Evolutionary conservation across 1,140 invertebrate genomes (phyloP).

Genomic region (Charaxes varanes): DNA sequence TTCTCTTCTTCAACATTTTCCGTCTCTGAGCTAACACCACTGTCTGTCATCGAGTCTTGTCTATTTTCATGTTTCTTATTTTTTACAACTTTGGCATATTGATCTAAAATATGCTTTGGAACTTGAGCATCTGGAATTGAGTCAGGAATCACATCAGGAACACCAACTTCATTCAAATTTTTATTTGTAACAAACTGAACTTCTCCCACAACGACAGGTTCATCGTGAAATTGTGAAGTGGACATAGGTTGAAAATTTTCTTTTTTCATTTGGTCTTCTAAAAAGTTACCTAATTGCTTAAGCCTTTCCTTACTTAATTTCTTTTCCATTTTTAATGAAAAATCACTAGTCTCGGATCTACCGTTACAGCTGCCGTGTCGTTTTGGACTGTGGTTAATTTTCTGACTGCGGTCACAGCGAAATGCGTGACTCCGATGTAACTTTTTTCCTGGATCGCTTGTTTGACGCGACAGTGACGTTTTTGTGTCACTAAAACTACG

Average conservation of each 20-base stretch:
- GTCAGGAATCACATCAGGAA: slow-evolving; percentile 10
- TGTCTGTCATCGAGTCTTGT: slow-evolving; percentile 62
- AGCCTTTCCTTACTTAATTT: slow-evolving; percentile 57
- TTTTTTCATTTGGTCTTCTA: slow-evolving; percentile 65
- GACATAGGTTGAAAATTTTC: slow-evolving; percentile 45
- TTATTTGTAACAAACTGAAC: slow-evolving; percentile 14
- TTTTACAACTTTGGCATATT: slow-evolving; percentile 72
- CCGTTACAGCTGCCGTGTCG: slow-evolving; percentile 62
- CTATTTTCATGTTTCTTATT: slow-evolving; percentile 54
- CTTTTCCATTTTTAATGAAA: slow-evolving; percentile 51
- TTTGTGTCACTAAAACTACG: slow-evolving; percentile 40
- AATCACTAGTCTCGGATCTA: slow-evolving; percentile 55
- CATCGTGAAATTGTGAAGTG: slow-evolving; percentile 1
- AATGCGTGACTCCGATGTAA: slow-evolving; percentile 78
- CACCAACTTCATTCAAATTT: not conserved
- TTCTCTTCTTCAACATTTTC: slow-evolving; percentile 61
- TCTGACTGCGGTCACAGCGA: slow-evolving; percentile 73
- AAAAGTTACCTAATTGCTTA: slow-evolving; percentile 48
- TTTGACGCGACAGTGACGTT: slow-evolving; percentile 64
- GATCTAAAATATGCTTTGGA: slow-evolving; percentile 64
- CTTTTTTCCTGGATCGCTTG: slow-evolving; percentile 75
- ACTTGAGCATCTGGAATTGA: slow-evolving; percentile 58
- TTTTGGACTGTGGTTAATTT: slow-evolving; percentile 56
- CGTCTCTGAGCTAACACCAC: slow-evolving; percentile 69
- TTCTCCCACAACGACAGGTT: slow-evolving; percentile 24